Percentiles rank a stretch among this genome's conserved stretches.
These are phyloP conservation scores for Heliconius eleuchia DNA, from an alignment of 1,140 invertebrate genomes.

Conservation along the genomic window DNA sequence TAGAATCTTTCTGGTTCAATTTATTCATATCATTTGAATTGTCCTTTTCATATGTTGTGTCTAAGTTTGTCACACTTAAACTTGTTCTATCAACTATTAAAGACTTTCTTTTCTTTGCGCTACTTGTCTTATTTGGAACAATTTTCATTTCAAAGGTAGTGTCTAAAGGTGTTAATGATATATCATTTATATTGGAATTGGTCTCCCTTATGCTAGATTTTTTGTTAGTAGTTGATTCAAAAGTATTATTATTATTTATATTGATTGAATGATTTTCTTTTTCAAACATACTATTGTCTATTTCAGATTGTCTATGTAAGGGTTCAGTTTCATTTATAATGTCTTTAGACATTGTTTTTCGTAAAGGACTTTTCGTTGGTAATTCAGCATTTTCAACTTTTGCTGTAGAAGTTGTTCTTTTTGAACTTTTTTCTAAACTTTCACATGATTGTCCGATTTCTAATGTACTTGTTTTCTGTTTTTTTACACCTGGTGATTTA, in stretches of 20 bases:
- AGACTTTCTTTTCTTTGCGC: conserved; percentile 17
- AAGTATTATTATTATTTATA: conserved; percentile 21
- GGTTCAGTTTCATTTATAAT: not conserved
- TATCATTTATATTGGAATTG: conserved; percentile 7
- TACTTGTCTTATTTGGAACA: not conserved
- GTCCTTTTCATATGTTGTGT: conserved; percentile 37
- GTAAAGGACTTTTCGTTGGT: not conserved
- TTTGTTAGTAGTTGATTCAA: conserved; percentile 16
- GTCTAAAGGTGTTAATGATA: conserved; percentile 14
- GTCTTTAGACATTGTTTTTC: not conserved
- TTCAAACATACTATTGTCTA: conserved; percentile 34
- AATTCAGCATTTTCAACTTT: not conserved
- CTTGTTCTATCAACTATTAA: not conserved
- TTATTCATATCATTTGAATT: conserved; percentile 6
- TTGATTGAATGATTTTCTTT: conserved; percentile 23
- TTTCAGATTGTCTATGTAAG: not conserved
- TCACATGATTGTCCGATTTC: conserved; percentile 6
- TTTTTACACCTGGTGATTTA: conserved; percentile 17
- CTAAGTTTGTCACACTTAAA: conserved; percentile 18
- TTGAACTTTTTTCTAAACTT: not conserved
- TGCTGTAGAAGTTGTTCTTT: conserved; percentile 10
- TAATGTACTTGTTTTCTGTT: conserved; percentile 28
- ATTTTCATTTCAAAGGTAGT: conserved; percentile 23
- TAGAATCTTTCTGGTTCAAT: not conserved
- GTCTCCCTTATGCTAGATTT: conserved; percentile 15